Evolutionary conservation across 2,888 invertebrate species (phyloP), one percentile per base, ranked within the genome.

Genomic region (Cataglyphis cursor): DNA sequence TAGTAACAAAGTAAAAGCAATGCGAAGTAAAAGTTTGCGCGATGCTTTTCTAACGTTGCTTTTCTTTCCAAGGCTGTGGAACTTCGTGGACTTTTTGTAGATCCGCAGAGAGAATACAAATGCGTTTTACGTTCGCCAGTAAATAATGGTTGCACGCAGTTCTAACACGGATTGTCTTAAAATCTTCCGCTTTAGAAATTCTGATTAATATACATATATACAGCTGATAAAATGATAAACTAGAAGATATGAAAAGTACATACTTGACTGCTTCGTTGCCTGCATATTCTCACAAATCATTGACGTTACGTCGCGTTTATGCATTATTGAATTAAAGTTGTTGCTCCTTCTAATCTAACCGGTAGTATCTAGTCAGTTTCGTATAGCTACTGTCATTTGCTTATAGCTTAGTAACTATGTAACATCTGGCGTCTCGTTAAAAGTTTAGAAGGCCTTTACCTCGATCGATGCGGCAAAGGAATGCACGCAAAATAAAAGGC

Each of bases 131-230:
- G 24, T 35, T n/a, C 44, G 9, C 28, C 24, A n/a, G 28, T 68
- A 75, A 76, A 64, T 59, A 84, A 82, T 62, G 57, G 21, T 68
- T 48, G 82, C 62, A 51, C 24, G 38, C n/a, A 1, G 8, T 51
- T 68, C 41, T 31, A 28, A 48, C 75, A 65, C 41, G 75, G 61
- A 72, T 83, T 73, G 70, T 78, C 73, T 75, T 86, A 87, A 51
- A 51, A 90, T 90, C 85, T 87, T 84, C 65, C 57, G 73, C 80
- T 41, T 57, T 44, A 24, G 44, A 80, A 59, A 48, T 31, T 57
- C 57, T 21, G 18, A 18, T 31, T 38, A 44, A 70, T 57, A 75
- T n/a, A 51, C 2, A 18, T 10, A 24, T 15, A 12, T 2, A 8
- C 8, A 8, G 15, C 15, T 9, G 70, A n/a, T 10, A 78, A 48